These are phyloP conservation scores for Megathymus violae DNA, from an alignment of 1,140 invertebrate species.

Conservation along the genomic window DNA sequence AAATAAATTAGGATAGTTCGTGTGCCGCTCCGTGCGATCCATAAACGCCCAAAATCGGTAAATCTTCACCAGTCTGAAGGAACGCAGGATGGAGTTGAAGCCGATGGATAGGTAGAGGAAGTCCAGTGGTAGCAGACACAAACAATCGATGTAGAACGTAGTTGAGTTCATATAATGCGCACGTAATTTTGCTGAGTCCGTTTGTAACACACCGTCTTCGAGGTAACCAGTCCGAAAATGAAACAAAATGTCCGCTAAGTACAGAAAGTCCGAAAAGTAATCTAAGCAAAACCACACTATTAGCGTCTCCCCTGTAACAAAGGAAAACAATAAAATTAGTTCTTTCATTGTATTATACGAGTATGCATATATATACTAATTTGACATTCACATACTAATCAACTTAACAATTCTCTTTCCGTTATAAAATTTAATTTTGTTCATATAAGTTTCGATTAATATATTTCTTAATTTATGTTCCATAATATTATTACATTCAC, in stretches of 20 bases:
- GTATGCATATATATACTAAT: no score
- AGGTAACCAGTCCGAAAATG: slow-evolving; percentile 98
- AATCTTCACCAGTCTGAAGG: slow-evolving; percentile 98
- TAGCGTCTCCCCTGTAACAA: slow-evolving; percentile 91
- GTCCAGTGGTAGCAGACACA: slow-evolving; percentile 98
- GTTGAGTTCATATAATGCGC: slow-evolving; percentile 99
- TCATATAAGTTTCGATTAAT: no score
- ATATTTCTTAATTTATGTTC: no score
- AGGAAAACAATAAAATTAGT: slow-evolving; percentile 31
- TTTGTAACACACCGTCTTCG: slow-evolving; percentile 98
- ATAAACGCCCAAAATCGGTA: slow-evolving; percentile 99
- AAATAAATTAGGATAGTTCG: slow-evolving; percentile 99
- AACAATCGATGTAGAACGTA: slow-evolving; percentile 99
- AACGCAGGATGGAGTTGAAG: slow-evolving; percentile 98
- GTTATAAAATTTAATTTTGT: no score
- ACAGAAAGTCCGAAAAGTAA: slow-evolving; percentile 98
- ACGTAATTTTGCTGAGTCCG: slow-evolving; percentile 95
- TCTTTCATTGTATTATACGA: neutral
- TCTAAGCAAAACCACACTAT: slow-evolving; percentile 98
- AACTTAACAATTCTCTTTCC: no score
- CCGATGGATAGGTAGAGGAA: slow-evolving; percentile 99
- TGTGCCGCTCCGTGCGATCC: slow-evolving; percentile 98
- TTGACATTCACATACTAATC: no score
- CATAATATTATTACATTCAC: no score
- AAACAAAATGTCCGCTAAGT: slow-evolving; percentile 97